Conservation (phyloP, 2,888 invertebrate species). For the Drosophila monieri region DNA sequence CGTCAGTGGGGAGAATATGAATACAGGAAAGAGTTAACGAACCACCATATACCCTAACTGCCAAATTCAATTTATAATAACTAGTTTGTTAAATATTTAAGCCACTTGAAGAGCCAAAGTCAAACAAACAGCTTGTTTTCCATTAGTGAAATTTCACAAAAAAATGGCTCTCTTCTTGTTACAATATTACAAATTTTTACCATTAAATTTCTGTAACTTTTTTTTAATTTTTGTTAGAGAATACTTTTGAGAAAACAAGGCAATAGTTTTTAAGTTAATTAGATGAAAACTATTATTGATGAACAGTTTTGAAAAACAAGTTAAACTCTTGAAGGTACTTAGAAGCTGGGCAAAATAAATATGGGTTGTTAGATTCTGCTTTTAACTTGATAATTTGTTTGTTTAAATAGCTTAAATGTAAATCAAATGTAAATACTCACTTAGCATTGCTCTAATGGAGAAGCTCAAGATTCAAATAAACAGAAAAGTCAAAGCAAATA, state of each 20-base stretch:
- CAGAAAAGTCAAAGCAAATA: too few species aligned
- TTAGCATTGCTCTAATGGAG: too few species aligned
- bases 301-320: not conserved
- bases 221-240: not conserved
- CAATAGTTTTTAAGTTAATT: not conserved
- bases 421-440: too few species aligned
- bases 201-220: not conserved
- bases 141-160: not conserved
- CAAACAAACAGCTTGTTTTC: not conserved
- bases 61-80: conserved; percentile 3
- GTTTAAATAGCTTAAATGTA: too few species aligned
- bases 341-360: not conserved
- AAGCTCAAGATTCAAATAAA: too few species aligned
- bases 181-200: not conserved
- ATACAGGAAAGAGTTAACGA: not conserved
- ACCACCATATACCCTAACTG: conserved; percentile 8
- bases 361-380: not conserved
- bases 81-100: not conserved
- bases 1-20: conserved; percentile 18
- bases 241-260: not conserved
- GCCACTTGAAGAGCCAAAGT: not conserved
- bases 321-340: not conserved
- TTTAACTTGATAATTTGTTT: not conserved
- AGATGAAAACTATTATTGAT: not conserved
- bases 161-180: not conserved